Conservation (phyloP, 2,888 invertebrate species). For the Drosophila crucigera region DNA sequence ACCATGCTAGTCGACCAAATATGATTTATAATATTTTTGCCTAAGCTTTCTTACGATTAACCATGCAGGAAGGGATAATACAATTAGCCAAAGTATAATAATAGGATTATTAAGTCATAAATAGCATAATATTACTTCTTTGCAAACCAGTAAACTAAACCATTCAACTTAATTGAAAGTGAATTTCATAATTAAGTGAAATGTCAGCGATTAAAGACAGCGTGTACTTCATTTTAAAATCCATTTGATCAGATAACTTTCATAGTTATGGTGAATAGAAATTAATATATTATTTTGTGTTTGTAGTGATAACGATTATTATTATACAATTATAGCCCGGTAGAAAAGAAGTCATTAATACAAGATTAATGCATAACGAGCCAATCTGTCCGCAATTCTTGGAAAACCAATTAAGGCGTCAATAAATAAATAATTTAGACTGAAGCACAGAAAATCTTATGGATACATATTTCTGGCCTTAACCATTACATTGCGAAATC, state of each 20-base stretch:
- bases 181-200: neutral
- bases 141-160: neutral
- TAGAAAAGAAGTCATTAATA: constrained; percentile 1
- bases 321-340: neutral
- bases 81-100: neutral
- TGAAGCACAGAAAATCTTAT: neutral
- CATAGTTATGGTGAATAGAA: neutral
- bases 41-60: neutral
- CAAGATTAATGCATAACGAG: constrained; percentile 2
- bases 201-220: neutral
- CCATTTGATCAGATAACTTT: neutral
- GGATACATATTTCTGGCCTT: constrained; percentile 7
- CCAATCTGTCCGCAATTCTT: constrained; percentile 1
- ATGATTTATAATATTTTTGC: neutral
- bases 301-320: neutral
- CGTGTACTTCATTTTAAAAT: neutral
- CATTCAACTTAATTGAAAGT: neutral
- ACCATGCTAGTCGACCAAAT: neutral
- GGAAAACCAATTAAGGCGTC: constrained; percentile 8
- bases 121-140: neutral
- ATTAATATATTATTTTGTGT: neutral
- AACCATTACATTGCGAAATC: constrained; percentile 4
- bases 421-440: constrained; percentile 14
- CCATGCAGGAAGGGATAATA: neutral
- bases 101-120: neutral